These are phyloP conservation scores for Globicephala melas DNA, from an alignment of 2,113 vertebrate species.

Conservation along the genomic window DNA sequence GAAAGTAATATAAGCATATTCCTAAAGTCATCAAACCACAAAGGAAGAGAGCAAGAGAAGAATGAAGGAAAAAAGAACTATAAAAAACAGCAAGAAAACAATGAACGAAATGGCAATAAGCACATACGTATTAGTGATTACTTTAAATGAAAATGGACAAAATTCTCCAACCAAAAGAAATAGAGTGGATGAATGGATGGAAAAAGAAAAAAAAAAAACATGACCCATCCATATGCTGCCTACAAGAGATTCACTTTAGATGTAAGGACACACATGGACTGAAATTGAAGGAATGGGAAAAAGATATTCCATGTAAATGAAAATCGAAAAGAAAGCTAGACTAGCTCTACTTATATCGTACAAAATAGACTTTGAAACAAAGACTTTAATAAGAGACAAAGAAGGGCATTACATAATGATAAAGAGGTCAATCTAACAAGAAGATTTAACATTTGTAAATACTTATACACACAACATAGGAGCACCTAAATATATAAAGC, in stretches of 20 bases:
- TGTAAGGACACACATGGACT: not conserved
- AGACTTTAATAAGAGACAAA: not conserved
- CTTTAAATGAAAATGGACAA: not conserved
- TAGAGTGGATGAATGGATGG: not conserved
- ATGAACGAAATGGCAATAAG: not conserved
- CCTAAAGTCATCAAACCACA: not conserved
- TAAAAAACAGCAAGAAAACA: not conserved
- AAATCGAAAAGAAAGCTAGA: not conserved
- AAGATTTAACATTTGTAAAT: not conserved
- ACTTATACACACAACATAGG: not conserved
- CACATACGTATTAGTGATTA: not conserved
- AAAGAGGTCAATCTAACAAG: not conserved
- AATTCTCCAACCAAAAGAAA: not conserved
- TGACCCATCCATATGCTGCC: not conserved
- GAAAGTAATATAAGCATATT: not conserved
- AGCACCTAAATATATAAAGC: not conserved
- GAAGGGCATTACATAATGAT: not conserved
- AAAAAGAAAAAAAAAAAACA: not conserved
- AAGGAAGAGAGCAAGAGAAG: not conserved
- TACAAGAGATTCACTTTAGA: not conserved
- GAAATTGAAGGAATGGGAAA: not conserved
- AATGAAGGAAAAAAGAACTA: not conserved
- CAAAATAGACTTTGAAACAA: not conserved
- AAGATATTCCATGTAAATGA: not conserved
- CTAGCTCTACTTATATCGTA: not conserved